A percentile compares a stretch with the other conserved stretches of the same genome.
These are phyloP conservation scores for Anhinga anhinga DNA, from an alignment of 2,113 vertebrate species.

Conservation along the genomic window DNA sequence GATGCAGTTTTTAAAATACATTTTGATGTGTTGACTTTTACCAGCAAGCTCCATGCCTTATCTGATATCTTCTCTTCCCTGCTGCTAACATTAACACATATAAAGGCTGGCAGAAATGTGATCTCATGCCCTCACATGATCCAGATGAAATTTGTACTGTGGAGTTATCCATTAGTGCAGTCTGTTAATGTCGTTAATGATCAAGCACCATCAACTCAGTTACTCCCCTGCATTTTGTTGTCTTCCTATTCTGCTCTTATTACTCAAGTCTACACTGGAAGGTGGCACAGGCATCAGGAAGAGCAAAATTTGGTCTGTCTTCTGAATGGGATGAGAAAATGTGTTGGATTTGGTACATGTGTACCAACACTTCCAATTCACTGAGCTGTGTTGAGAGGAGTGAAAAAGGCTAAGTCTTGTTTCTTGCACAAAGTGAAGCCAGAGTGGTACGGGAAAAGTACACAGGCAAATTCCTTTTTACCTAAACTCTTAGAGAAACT, in stretches of 20 bases:
- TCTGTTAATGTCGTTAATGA: not conserved
- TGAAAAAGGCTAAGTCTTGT: not conserved
- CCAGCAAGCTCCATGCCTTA: not conserved
- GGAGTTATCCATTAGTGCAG: not conserved
- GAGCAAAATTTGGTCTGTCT: not conserved
- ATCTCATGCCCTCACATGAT: not conserved
- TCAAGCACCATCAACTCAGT: not conserved
- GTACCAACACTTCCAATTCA: not conserved
- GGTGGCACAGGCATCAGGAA: not conserved
- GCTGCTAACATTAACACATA: not conserved
- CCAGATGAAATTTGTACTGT: not conserved
- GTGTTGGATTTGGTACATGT: not conserved
- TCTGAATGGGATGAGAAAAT: not conserved
- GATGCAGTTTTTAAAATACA: not conserved
- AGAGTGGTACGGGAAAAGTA: not conserved
- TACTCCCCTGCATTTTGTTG: not conserved
- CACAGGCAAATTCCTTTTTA: not conserved
- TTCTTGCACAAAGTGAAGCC: not conserved
- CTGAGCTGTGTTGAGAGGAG: not conserved
- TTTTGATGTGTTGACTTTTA: slow-evolving; percentile 34
- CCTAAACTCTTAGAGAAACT: not conserved
- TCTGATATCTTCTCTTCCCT: slow-evolving; percentile 5
- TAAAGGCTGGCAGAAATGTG: not conserved
- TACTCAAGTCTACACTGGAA: not conserved
- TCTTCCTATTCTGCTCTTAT: not conserved